These are phyloP conservation scores for Ovis canadensis DNA, from an alignment of 2,113 vertebrate genomes.

Conservation along the genomic window DNA sequence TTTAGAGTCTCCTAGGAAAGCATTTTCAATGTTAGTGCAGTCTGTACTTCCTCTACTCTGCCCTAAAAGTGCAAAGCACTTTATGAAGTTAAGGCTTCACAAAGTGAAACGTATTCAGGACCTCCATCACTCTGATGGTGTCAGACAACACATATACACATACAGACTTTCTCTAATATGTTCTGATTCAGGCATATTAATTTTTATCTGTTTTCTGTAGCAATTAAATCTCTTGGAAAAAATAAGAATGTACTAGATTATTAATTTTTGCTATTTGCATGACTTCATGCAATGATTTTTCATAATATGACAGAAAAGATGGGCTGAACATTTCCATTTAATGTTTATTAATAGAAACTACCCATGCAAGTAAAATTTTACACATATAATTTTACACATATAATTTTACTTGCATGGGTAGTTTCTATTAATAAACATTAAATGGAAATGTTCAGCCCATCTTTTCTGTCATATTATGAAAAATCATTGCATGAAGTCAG, in stretches of 20 bases:
- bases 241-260: not conserved
- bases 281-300: not conserved
- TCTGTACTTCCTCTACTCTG: not conserved
- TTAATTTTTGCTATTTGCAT: not conserved
- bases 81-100: not conserved
- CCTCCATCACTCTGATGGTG: fast-evolving
- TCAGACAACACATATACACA: not conserved
- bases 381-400: too few relatives aligned
- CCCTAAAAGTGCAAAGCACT: not conserved
- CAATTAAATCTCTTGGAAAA: not conserved
- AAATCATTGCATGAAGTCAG: not conserved
- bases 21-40: not conserved
- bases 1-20: not conserved
- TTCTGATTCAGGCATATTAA: not conserved
- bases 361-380: not conserved
- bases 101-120: not conserved
- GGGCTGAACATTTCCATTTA: not conserved
- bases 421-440: not conserved
- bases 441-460: not conserved
- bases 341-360: not conserved
- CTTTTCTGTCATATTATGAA: not conserved
- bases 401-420: not conserved
- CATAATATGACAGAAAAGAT: not conserved
- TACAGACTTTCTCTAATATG: not conserved
- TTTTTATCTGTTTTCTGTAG: not conserved